Conservation (phyloP, 2,888 invertebrate species). For the Copidosoma aretas region DNA sequence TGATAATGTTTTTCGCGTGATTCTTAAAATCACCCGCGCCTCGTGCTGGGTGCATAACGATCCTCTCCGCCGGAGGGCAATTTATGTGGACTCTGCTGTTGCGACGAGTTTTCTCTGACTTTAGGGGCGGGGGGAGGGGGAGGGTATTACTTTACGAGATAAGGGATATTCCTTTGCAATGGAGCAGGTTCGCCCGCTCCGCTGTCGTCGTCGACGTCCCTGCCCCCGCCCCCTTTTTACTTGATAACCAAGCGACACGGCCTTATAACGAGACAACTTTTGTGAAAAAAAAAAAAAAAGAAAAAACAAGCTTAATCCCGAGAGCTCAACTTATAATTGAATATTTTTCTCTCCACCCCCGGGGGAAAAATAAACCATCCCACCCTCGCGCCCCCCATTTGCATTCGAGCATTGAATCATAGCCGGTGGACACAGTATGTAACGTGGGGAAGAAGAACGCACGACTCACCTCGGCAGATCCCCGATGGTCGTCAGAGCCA, state of each 20-base stretch:
- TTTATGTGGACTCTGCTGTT: slow-evolving; percentile 9
- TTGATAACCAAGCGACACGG: too few species aligned
- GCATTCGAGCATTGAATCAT: slow-evolving; percentile 11
- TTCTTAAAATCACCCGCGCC: too few species aligned
- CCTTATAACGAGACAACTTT: slow-evolving; percentile 19
- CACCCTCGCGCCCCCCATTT: too few species aligned
- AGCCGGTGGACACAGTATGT: not conserved
- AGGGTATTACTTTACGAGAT: slow-evolving; percentile 19
- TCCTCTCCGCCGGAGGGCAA: slow-evolving; percentile 18
- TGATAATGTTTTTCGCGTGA: too few species aligned
- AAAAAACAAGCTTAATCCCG: slow-evolving; percentile 6
- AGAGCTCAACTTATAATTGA: slow-evolving; percentile 18
- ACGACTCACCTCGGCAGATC: slow-evolving; percentile 59
- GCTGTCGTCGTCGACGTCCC: not conserved
- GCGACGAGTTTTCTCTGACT: slow-evolving; percentile 14
- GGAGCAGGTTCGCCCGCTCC: slow-evolving; percentile 4
- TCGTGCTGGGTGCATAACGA: not conserved
- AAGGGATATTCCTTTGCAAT: slow-evolving; percentile 16
- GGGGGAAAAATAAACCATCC: too few species aligned
- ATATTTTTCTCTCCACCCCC: not conserved
- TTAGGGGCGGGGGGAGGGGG: too few species aligned
- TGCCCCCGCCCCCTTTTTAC: too few species aligned
- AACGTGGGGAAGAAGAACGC: slow-evolving; percentile 12
- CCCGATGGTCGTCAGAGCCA: slow-evolving; percentile 95
- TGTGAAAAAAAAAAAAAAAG: not conserved